Percentiles rank a stretch among this genome's conserved stretches.
Conservation (phyloP, 2,113 vertebrate species). For the Platichthys stellatus region DNA sequence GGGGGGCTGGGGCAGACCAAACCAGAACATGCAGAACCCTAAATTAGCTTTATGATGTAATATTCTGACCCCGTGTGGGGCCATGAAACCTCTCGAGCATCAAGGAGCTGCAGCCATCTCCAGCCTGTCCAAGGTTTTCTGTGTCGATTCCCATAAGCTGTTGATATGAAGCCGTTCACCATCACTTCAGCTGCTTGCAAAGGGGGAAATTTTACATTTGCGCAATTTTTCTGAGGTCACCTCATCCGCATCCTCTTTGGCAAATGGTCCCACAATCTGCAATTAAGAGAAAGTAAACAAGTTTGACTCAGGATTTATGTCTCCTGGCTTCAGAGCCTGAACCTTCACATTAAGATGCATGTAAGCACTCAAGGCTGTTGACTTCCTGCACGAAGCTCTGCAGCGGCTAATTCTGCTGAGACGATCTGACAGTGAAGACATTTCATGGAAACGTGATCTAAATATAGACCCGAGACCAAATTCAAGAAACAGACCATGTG, state of each 20-base stretch:
- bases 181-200: conserved; percentile 8
- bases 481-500: conserved; percentile 47
- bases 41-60: conserved; percentile 70
- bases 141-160: conserved; percentile 16
- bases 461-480: conserved; percentile 63
- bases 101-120: conserved; percentile 40
- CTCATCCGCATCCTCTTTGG: background rate
- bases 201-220: conserved; percentile 1
- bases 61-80: conserved; percentile 49
- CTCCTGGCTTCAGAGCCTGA: background rate
- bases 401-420: background rate
- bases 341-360: background rate
- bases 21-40: conserved; percentile 58
- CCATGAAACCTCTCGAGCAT: conserved; percentile 63
- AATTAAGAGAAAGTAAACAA: background rate
- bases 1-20: conserved; percentile 41
- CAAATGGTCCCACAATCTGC: conserved; percentile 2
- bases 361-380: background rate
- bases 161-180: background rate
- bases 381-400: background rate
- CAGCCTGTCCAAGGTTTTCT: conserved; percentile 22
- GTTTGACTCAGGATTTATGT: background rate
- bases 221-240: conserved; percentile 12
- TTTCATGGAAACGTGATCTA: conserved; percentile 59
- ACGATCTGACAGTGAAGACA: conserved; percentile 19